Evolutionary conservation across 92 coral and sea anemone genomes (phyloP).

Genomic region (Zoanthus gigantus): DNA sequence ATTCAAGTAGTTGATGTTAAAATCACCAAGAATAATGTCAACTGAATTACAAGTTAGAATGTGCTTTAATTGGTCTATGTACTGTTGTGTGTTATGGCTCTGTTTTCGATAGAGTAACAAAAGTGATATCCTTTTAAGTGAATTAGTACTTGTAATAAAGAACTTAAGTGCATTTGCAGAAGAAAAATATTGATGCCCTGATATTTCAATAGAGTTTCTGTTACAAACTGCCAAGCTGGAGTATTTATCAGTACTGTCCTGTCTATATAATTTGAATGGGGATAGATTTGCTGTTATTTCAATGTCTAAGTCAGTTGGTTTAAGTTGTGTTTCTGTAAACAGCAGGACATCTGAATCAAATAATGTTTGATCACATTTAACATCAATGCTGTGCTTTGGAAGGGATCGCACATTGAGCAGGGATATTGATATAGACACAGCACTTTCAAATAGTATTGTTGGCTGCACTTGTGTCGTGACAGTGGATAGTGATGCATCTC

Average conservation of each 20-base stretch:
- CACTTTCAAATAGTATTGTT: neutral
- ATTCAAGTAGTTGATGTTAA: conserved; percentile 23
- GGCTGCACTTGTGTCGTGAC: too few species aligned
- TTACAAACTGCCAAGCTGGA: conserved; percentile 14
- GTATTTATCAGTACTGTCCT: neutral
- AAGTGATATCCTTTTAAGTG: too few species aligned
- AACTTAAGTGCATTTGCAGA: conserved; percentile 54
- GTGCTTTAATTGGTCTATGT: too few species aligned
- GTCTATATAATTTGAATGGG: neutral
- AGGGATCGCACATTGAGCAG: neutral
- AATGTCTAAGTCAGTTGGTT: conserved; percentile 15
- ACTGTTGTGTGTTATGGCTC: conserved; percentile 43
- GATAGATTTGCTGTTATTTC: conserved; percentile 11
- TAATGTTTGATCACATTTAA: neutral
- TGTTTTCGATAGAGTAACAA: conserved; percentile 49
- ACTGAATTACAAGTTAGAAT: too few species aligned
- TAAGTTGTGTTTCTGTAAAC: conserved; percentile 34
- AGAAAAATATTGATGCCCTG: conserved; percentile 54
- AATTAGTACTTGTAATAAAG: too few species aligned
- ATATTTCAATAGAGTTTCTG: too few species aligned
- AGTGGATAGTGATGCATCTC: neutral
- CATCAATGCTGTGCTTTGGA: neutral
- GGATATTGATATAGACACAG: neutral
- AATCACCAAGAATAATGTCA: conserved; percentile 55
- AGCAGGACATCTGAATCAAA: conserved; percentile 24